Percentiles rank a stretch among this genome's conserved stretches.
These are phyloP conservation scores for Heteromurus nitidus DNA, from an alignment of 2,888 invertebrate species.

Conservation along the genomic window DNA sequence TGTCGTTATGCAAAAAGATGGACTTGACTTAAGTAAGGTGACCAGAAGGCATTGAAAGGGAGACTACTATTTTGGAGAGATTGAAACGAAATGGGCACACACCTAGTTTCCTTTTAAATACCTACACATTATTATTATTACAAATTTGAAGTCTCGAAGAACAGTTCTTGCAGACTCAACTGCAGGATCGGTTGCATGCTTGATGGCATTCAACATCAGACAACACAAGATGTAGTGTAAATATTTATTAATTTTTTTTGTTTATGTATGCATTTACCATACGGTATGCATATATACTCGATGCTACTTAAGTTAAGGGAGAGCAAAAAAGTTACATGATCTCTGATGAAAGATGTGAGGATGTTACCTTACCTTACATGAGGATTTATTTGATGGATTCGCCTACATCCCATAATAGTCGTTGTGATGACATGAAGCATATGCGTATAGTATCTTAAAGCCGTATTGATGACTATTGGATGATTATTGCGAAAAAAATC, in stretches of 20 bases:
- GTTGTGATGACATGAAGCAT: constrained; percentile 42
- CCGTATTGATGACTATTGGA: constrained; percentile 39
- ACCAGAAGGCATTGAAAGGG: constrained; percentile 27
- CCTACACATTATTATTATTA: too few relatives aligned
- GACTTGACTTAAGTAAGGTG: constrained; percentile 36
- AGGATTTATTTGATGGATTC: constrained; percentile 43
- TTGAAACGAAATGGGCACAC: constrained; percentile 32
- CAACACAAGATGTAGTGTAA: too few relatives aligned
- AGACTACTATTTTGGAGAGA: constrained; percentile 22
- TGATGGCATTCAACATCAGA: too few relatives aligned
- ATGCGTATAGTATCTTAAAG: constrained; percentile 38
- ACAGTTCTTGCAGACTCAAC: too few relatives aligned
- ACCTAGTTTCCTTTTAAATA: constrained; percentile 20
- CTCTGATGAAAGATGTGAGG: constrained; percentile 21
- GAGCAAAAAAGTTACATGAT: background rate
- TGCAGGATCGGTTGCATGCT: too few relatives aligned
- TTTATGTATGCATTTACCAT: too few relatives aligned
- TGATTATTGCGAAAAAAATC: background rate
- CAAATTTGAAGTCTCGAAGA: too few relatives aligned
- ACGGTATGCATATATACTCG: too few relatives aligned
- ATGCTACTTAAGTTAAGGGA: too few relatives aligned
- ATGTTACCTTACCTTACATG: constrained; percentile 35
- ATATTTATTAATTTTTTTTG: too few relatives aligned
- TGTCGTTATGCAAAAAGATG: constrained; percentile 8
- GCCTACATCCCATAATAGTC: constrained; percentile 42